Conservation (phyloP, 2,113 vertebrate species). For the Dryoscopus gambensis region DNA sequence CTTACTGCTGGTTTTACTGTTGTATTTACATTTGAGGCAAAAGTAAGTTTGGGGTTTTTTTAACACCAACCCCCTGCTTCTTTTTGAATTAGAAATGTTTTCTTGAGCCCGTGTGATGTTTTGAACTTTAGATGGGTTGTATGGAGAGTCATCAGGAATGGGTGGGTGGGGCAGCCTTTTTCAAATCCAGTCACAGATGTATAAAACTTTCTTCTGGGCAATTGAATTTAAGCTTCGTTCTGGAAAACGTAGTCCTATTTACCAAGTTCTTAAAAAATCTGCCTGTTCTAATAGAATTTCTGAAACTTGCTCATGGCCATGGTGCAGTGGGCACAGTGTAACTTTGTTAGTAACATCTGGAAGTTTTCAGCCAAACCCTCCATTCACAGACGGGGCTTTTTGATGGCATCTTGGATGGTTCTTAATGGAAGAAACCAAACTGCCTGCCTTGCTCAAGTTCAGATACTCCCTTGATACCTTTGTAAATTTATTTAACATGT, state of each 20-base stretch:
- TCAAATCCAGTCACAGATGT: neutral
- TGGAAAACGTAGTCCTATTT: neutral
- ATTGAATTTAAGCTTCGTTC: neutral
- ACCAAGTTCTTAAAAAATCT: neutral
- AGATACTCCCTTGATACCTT: neutral
- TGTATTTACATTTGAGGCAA: neutral
- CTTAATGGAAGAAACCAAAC: neutral
- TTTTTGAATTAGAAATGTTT: neutral
- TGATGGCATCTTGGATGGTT: neutral
- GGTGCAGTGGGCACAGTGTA: neutral
- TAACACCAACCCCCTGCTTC: accelerated
- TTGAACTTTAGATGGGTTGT: neutral
- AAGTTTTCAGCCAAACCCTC: neutral
- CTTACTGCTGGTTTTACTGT: neutral
- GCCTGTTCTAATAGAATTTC: neutral
- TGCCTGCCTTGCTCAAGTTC: neutral
- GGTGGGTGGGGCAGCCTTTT: neutral
- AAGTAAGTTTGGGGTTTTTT: neutral
- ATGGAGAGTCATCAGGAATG: neutral
- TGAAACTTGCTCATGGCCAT: neutral
- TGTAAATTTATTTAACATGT: neutral
- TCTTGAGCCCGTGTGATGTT: neutral
- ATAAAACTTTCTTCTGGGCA: neutral
- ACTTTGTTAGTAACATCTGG: no score
- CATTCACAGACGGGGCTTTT: neutral